These are phyloP conservation scores for Dufourea novaeangliae DNA, from an alignment of 1,140 invertebrate genomes.

Conservation along the genomic window DNA sequence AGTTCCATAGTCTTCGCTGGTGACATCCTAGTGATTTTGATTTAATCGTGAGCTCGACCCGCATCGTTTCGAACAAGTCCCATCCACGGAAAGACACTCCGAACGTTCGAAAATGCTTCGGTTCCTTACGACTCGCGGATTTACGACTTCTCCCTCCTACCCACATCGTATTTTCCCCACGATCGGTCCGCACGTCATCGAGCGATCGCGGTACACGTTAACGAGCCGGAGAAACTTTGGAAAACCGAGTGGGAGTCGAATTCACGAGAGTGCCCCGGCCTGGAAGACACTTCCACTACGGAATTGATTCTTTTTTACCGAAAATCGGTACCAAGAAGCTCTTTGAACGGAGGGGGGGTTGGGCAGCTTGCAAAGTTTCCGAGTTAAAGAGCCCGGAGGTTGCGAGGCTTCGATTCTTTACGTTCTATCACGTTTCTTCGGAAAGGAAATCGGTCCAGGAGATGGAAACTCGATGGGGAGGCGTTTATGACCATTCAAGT, in stretches of 20 bases:
- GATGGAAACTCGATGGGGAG: not conserved
- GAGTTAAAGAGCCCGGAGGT: conserved; percentile 1
- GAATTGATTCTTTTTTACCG: not conserved
- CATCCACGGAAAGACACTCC: not conserved
- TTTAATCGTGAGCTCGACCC: not conserved
- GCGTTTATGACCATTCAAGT: not conserved
- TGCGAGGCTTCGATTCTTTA: no score
- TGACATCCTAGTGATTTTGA: not conserved
- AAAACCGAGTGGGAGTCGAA: not conserved
- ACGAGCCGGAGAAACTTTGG: conserved; percentile 18
- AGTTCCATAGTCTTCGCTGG: not conserved
- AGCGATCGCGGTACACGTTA: conserved; percentile 8
- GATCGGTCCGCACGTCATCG: conserved; percentile 4
- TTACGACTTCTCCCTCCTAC: conserved; percentile 29
- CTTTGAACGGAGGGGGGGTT: not conserved
- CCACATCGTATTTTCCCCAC: conserved; percentile 35
- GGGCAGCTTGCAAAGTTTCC: not conserved
- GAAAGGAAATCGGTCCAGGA: no score
- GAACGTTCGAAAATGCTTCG: conserved; percentile 27
- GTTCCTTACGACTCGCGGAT: conserved; percentile 42
- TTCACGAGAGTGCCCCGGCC: conserved; percentile 2
- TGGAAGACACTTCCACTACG: not conserved
- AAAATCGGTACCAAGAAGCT: not conserved
- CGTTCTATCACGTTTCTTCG: no score
- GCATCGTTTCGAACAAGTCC: not conserved